Conservation (phyloP, 2,888 invertebrate genomes). For the Phengaris alcon region DNA sequence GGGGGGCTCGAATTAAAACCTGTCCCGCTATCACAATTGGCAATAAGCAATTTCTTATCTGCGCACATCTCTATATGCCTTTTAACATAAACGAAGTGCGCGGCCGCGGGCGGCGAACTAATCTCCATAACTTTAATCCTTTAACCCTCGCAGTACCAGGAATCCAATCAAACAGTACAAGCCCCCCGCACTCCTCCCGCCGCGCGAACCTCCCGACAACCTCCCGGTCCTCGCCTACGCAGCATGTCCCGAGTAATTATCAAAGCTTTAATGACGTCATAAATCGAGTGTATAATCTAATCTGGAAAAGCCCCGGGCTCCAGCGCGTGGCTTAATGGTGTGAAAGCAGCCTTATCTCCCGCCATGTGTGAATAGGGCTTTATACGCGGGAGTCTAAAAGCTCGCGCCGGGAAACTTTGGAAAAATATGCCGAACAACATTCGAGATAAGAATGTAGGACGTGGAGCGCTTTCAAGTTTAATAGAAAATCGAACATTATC, state of each 20-base stretch:
- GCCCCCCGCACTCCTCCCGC: conserved; percentile 58
- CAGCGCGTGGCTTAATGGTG: conserved; percentile 78
- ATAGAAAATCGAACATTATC: conserved; percentile 80
- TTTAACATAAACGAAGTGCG: conserved; percentile 75
- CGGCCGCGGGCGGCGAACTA: conserved; percentile 77
- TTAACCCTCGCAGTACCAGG: conserved; percentile 77
- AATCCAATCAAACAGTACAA: conserved; percentile 80
- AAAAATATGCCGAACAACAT: conserved; percentile 79
- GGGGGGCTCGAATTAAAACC: conserved; percentile 68
- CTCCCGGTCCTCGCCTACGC: conserved; percentile 67
- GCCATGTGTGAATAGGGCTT: conserved; percentile 80
- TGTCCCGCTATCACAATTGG: conserved; percentile 71
- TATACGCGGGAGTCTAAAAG: conserved; percentile 77
- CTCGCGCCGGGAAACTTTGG: conserved; percentile 78
- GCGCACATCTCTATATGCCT: conserved; percentile 74
- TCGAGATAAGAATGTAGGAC: conserved; percentile 79
- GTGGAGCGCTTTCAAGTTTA: conserved; percentile 77
- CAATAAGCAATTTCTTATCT: conserved; percentile 79
- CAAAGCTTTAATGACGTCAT: conserved; percentile 81
- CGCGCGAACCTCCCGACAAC: conserved; percentile 43
- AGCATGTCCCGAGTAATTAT: conserved; percentile 81
- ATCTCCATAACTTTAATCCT: conserved; percentile 80
- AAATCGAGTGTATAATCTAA: conserved; percentile 81
- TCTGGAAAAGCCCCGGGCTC: conserved; percentile 80
- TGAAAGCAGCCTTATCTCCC: conserved; percentile 80